Conservation (phyloP, 2,888 invertebrate genomes). For the Agrenia bidenticulata region DNA sequence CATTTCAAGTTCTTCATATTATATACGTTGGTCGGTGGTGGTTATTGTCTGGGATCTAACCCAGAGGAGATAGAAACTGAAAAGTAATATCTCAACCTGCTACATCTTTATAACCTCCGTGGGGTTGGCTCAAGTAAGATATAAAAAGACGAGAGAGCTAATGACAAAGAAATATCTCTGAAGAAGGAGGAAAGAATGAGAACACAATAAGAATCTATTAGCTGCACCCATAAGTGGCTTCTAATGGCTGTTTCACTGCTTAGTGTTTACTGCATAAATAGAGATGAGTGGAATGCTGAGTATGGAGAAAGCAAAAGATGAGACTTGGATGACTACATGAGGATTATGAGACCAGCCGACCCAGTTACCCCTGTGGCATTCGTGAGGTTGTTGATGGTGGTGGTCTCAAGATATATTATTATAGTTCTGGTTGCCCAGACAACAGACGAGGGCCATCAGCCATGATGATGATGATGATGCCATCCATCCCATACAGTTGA, state of each 20-base stretch:
- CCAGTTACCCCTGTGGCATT: not conserved
- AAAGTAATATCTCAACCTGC: too few relatives aligned
- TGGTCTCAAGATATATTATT: too few relatives aligned
- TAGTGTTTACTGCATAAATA: conserved; percentile 29
- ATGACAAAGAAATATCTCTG: conserved; percentile 21
- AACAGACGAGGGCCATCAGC: conserved; percentile 8
- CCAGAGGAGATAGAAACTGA: too few relatives aligned
- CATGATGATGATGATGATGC: conserved; percentile 15
- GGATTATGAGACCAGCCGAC: conserved; percentile 5
- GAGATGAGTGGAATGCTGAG: conserved; percentile 10
- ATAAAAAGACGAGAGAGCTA: conserved; percentile 3
- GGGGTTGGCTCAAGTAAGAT: too few relatives aligned
- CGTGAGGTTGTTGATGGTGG: too few relatives aligned
- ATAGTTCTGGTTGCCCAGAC: not conserved
- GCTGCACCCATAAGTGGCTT: conserved; percentile 34
- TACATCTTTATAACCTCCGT: too few relatives aligned
- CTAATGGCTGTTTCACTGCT: conserved; percentile 31
- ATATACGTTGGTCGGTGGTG: too few relatives aligned
- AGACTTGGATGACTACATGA: conserved; percentile 1
- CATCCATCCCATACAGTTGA: conserved; percentile 3
- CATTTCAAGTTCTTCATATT: conserved; percentile 15
- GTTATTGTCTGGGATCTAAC: not conserved
- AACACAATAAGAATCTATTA: conserved; percentile 37
- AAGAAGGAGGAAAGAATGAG: conserved; percentile 18
- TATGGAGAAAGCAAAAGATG: conserved; percentile 7